Conservation (phyloP, 2,888 invertebrate genomes). For the Agrotis ipsilon region DNA sequence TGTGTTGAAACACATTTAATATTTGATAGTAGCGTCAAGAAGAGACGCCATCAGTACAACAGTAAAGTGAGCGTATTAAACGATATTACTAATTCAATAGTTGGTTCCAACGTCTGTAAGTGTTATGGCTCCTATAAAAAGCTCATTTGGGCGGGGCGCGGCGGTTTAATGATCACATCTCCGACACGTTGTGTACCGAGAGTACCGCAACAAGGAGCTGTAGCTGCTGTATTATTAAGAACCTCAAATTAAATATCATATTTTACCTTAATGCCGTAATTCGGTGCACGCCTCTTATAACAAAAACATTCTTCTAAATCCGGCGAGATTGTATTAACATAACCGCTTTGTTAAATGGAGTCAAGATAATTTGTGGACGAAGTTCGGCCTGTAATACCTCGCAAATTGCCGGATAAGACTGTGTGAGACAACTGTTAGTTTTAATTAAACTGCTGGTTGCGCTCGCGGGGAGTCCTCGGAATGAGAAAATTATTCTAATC, state of each 20-base stretch:
- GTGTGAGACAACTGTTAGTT: slow-evolving; percentile 91
- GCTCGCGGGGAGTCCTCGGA: slow-evolving; percentile 87
- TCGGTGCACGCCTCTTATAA: slow-evolving; percentile 81
- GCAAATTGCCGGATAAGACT: slow-evolving; percentile 91
- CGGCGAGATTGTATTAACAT: slow-evolving; percentile 88
- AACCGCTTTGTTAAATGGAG: slow-evolving; percentile 90
- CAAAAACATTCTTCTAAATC: slow-evolving; percentile 88
- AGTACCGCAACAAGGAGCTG: slow-evolving; percentile 70
- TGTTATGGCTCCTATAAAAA: slow-evolving; percentile 85
- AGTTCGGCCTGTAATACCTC: slow-evolving; percentile 90
- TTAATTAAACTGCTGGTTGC: slow-evolving; percentile 91
- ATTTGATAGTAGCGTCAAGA: slow-evolving; percentile 79
- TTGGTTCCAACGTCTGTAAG: slow-evolving; percentile 83
- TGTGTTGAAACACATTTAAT: slow-evolving; percentile 73
- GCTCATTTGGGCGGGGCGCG: slow-evolving; percentile 82
- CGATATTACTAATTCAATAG: slow-evolving; percentile 86
- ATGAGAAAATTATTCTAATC: slow-evolving; percentile 91
- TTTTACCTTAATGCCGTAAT: slow-evolving; percentile 85
- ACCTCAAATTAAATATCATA: slow-evolving; percentile 82
- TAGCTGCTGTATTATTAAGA: slow-evolving; percentile 73
- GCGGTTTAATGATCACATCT: slow-evolving; percentile 81
- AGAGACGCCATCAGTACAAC: slow-evolving; percentile 73
- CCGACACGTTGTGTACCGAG: slow-evolving; percentile 70
- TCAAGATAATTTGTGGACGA: slow-evolving; percentile 90
- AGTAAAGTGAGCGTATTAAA: slow-evolving; percentile 83